Evolutionary conservation across 2,888 invertebrate species (phyloP).

Genomic region (Steinernema hermaphroditum): DNA sequence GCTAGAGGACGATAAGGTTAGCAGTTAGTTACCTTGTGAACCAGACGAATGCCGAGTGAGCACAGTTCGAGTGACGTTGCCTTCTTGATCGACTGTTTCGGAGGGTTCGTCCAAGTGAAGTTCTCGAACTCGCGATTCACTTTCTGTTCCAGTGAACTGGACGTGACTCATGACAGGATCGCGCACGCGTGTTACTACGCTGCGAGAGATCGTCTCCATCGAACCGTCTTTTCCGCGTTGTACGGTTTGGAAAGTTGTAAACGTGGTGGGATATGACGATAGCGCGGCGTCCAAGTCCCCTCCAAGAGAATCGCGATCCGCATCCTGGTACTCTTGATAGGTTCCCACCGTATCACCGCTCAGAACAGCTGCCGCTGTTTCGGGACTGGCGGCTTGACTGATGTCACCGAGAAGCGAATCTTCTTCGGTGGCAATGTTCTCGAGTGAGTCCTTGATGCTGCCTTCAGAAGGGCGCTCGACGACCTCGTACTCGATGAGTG

Average conservation of each 20-base stretch:
- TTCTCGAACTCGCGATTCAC: slow-evolving; percentile 56
- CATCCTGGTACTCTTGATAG: slow-evolving; percentile 53
- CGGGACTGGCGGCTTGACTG: slow-evolving; percentile 57
- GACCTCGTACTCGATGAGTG: slow-evolving; percentile 42
- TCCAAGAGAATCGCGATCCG: slow-evolving; percentile 62
- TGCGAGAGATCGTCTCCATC: slow-evolving; percentile 63
- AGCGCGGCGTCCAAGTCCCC: slow-evolving; percentile 53
- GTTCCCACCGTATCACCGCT: slow-evolving; percentile 62
- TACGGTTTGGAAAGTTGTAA: slow-evolving; percentile 65
- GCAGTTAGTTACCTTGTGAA: background rate
- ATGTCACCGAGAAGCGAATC: slow-evolving; percentile 57
- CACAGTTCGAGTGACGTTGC: slow-evolving; percentile 62
- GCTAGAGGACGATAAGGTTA: background rate
- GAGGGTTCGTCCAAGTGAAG: slow-evolving; percentile 54
- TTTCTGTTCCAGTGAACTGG: slow-evolving; percentile 65
- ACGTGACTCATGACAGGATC: slow-evolving; percentile 64
- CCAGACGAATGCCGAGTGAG: slow-evolving; percentile 5
- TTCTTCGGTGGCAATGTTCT: slow-evolving; percentile 44
- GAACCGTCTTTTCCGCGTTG: slow-evolving; percentile 59
- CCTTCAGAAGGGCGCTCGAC: slow-evolving; percentile 33
- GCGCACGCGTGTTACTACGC: slow-evolving; percentile 61
- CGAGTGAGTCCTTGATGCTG: slow-evolving; percentile 42
- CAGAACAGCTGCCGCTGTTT: slow-evolving; percentile 53
- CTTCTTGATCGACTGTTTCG: slow-evolving; percentile 63
- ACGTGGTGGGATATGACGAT: slow-evolving; percentile 58